Conservation (phyloP, 2,888 invertebrate species). For the Hololepta plana region DNA sequence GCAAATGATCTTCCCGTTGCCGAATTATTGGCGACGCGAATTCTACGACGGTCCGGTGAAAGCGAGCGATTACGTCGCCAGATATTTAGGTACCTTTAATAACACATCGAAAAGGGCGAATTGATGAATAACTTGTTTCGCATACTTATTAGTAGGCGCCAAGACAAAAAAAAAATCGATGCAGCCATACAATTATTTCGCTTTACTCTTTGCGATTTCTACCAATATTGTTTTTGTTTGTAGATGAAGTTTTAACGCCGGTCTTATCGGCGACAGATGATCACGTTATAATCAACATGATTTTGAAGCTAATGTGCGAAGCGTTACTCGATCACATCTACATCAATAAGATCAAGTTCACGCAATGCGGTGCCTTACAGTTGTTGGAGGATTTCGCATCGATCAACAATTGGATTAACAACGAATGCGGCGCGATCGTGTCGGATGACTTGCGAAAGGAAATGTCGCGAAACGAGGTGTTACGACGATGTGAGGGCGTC, state of each 20-base stretch:
- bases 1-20: constrained; percentile 61
- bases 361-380: constrained; percentile 60
- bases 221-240: no score
- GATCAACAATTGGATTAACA: constrained; percentile 56
- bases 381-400: constrained; percentile 66
- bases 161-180: no score
- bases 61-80: constrained; percentile 47
- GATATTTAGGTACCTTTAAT: constrained; percentile 53
- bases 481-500: constrained; percentile 70
- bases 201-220: no score
- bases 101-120: no score
- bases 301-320: constrained; percentile 67
- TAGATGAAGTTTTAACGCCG: constrained; percentile 58
- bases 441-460: constrained; percentile 34
- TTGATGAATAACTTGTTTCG: background rate
- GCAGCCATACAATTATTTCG: no score
- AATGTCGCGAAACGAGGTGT: constrained; percentile 41
- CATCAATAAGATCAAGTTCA: constrained; percentile 64
- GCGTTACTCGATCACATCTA: constrained; percentile 79
- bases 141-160: no score
- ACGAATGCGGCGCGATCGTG: constrained; percentile 32
- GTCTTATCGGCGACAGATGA: constrained; percentile 62
- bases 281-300: constrained; percentile 53
- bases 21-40: constrained; percentile 42
- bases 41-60: constrained; percentile 27